Evolutionary conservation across 1,140 invertebrate species (phyloP).

Genomic region (Brachionus calyciflorus): DNA sequence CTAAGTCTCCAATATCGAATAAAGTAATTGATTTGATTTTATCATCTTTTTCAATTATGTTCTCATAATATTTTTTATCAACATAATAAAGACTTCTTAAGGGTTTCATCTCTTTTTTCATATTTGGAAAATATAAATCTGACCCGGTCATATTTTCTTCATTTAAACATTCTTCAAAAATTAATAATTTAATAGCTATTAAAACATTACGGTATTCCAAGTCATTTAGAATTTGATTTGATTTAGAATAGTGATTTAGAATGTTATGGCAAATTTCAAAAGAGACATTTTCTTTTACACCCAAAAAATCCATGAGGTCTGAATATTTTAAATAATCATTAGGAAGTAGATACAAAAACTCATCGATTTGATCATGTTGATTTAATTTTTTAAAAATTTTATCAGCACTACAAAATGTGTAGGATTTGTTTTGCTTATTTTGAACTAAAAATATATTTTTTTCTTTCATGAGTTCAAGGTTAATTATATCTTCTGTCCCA

Average conservation of each 20-base stretch:
- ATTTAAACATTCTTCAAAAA: not conserved
- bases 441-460: not conserved
- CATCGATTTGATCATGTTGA: not conserved
- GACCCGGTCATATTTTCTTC: not conserved
- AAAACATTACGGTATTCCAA: not conserved
- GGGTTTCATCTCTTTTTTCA: not conserved
- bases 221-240: not conserved
- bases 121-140: constrained; percentile 25
- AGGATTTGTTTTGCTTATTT: not conserved
- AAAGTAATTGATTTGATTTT: not conserved
- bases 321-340: not conserved
- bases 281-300: not conserved
- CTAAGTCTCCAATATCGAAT: constrained; percentile 10
- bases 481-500: not conserved
- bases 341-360: not conserved
- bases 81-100: not conserved
- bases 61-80: not conserved
- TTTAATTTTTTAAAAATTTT: not conserved
- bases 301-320: not conserved
- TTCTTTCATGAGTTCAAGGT: not conserved
- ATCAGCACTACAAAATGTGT: not conserved
- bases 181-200: not conserved
- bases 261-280: not conserved
- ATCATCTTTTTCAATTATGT: not conserved
- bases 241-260: not conserved